Base-by-base conservation (phyloP, 2,113 vertebrate species). In the Aegithalos caudatus region DNA sequence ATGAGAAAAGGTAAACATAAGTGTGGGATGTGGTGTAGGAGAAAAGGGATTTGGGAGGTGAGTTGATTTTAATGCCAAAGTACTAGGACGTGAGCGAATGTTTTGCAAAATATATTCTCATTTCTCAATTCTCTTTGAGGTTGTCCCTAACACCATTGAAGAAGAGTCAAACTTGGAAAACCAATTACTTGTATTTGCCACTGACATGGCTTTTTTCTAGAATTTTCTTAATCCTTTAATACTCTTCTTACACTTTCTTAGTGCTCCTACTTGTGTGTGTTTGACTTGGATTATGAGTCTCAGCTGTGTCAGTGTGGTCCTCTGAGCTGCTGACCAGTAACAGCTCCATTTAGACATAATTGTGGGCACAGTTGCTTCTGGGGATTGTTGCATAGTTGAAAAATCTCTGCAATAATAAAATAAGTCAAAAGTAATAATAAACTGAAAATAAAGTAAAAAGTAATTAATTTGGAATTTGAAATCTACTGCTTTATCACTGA, bases 241-340 rank as follows among this genome's bases (percentile, higher is more conserved):
- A 44, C 57, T 80, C 11, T 77, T 54, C 64, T 91, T 72, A 73
- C 29, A 69, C 58, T 85, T 90, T 48, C 61, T 72, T 77, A 82
- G 38, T 82, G 53, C 37, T 92, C 33, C 31, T 82, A 8, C 54
- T 50, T 58, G 54, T 57, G 37, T 74, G 37, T 95, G 69, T 96
- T 94, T 94, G 74, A 72, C 78, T 94, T 95, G 74, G 81, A 88
- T 88, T 91, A 85, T 33, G 61, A 77, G 66, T 62, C 24, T 89
- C 54, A 66, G 81, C 70, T 76, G 47, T 81, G 76, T 87, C 58
- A 29, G 33, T 83, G 81, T 51, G 71, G 79, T 70, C 78, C 82
- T 61, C 29, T 64, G 79, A 65, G 64, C 78, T 67, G 47, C 66
- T 81, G 89, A 60, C 85, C 82, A 60, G 60, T 70, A 70, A 58